Conservation (phyloP, 2,888 invertebrate genomes). For the Phragmatobia fuliginosa region DNA sequence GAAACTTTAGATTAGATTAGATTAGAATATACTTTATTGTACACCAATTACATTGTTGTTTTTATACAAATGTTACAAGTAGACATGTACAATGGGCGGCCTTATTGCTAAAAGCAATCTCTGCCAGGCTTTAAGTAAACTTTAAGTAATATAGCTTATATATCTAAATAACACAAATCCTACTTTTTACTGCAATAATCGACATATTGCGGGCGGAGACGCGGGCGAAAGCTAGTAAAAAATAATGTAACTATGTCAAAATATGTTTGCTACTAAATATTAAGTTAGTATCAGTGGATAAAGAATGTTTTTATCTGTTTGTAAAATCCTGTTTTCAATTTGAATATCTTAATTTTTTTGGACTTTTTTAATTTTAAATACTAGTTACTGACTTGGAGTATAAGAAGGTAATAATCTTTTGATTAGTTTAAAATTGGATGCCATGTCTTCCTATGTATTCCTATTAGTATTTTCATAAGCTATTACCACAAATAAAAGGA, state of each 20-base stretch:
- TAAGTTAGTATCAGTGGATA: not conserved
- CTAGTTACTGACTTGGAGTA: not conserved
- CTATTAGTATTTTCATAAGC: not conserved
- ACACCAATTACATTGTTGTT: too few relatives aligned
- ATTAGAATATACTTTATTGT: too few relatives aligned
- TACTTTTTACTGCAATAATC: too few relatives aligned
- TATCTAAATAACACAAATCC: too few relatives aligned
- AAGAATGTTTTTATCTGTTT: not conserved
- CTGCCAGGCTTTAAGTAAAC: too few relatives aligned
- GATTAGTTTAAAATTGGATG: not conserved
- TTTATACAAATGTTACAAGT: too few relatives aligned
- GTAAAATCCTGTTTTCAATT: not conserved
- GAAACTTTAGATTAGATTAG: too few relatives aligned
- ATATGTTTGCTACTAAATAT: not conserved
- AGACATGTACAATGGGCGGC: too few relatives aligned
- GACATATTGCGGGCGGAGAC: too few relatives aligned
- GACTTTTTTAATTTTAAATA: not conserved
- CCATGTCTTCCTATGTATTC: not conserved
- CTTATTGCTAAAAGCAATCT: too few relatives aligned
- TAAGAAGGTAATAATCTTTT: not conserved
- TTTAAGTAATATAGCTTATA: too few relatives aligned
- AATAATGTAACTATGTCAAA: not conserved
- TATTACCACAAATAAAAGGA: conserved; percentile 51
- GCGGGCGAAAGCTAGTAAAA: too few relatives aligned
- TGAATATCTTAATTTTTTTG: not conserved